phyloP scores from a whole-genome alignment of 2,888 invertebrate genomes.

The Periphyllus acericola region DNA sequence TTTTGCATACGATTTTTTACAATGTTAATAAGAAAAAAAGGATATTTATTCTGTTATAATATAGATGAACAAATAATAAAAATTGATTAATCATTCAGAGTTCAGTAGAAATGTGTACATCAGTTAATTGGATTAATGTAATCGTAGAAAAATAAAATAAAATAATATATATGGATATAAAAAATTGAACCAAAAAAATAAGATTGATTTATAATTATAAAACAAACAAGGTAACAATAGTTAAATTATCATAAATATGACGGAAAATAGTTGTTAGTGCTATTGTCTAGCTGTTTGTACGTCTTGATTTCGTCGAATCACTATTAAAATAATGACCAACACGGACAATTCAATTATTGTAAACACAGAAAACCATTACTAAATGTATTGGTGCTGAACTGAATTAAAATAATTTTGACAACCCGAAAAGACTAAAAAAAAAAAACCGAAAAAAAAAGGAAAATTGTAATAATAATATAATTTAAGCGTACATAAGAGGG shows the following conservation, averaged over 20 bases:
- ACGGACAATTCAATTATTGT: background rate
- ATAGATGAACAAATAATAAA: no score
- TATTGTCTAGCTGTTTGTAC: background rate
- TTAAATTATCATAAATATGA: background rate
- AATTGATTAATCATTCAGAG: no score
- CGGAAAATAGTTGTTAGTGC: background rate
- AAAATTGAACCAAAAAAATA: no score
- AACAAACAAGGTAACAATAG: background rate
- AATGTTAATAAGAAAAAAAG: no score
- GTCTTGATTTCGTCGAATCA: background rate
- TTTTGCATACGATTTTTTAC: no score
- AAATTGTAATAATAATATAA: background rate
- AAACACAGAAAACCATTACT: conserved; percentile 9
- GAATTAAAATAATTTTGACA: background rate
- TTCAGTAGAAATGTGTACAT: no score
- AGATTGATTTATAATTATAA: background rate
- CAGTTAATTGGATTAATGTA: no score
- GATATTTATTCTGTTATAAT: no score
- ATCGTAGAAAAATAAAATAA: no score
- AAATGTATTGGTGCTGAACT: conserved; percentile 17
- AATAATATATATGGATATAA: no score
- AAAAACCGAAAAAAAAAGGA: background rate
- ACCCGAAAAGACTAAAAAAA: background rate
- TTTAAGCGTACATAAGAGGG: no score
- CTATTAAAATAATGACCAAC: background rate